Conservation (phyloP, 2,797 vertebrate species). For the Sebastes trivittatus region DNA sequence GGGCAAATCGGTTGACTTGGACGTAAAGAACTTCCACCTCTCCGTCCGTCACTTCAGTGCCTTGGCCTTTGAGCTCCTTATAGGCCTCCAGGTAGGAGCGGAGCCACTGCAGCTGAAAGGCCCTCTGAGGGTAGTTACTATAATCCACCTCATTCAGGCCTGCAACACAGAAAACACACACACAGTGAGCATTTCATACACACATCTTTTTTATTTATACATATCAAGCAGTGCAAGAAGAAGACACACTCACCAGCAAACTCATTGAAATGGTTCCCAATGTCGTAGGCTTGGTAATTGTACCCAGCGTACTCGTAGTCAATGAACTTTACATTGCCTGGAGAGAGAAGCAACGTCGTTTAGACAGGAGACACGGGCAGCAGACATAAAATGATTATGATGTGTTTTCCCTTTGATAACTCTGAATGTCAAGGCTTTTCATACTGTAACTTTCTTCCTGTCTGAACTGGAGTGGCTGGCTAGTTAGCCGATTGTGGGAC, state of each 20-base stretch:
- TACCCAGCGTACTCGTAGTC: slow-evolving; percentile 99
- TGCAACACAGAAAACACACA: slow-evolving; percentile 45
- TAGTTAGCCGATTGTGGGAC: slow-evolving; percentile 40
- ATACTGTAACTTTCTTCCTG: slow-evolving; percentile 40
- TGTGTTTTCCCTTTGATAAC: slow-evolving; percentile 75
- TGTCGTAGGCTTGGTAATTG: slow-evolving; percentile 99
- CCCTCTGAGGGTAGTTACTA: slow-evolving; percentile 88
- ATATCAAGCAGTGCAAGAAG: background rate
- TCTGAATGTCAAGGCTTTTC: slow-evolving; percentile 65
- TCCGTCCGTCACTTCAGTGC: slow-evolving; percentile 85
- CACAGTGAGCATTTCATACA: background rate
- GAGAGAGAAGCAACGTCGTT: slow-evolving; percentile 77
- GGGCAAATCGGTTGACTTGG: slow-evolving; percentile 94
- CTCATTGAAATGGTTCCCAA: slow-evolving; percentile 99
- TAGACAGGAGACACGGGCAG: slow-evolving; percentile 50
- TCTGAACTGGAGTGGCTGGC: slow-evolving; percentile 48
- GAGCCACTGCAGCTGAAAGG: slow-evolving; percentile 91
- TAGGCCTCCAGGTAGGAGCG: slow-evolving; percentile 94
- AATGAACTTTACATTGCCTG: slow-evolving; percentile 97
- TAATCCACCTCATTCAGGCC: slow-evolving; percentile 97
- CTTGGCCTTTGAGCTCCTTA: slow-evolving; percentile 91
- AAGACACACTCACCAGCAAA: slow-evolving; percentile 89
- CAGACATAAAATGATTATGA: slow-evolving; percentile 62
- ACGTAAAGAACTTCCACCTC: slow-evolving; percentile 94
- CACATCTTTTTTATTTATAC: background rate